Base-by-base conservation (phyloP, 2,888 invertebrate genomes). In the Glyphotaelius pellucidus region DNA sequence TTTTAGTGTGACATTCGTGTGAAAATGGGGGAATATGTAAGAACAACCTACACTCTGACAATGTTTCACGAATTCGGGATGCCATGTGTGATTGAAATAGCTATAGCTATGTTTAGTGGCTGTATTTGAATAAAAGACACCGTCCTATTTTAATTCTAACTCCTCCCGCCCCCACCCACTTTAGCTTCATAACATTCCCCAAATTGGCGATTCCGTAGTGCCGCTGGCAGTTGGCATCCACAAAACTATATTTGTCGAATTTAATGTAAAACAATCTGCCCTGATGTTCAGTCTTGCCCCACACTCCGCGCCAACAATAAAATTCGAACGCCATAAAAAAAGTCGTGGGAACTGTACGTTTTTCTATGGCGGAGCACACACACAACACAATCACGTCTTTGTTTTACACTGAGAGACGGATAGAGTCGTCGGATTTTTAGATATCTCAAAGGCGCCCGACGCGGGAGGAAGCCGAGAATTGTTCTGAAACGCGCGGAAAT, bases 261-360 rank as follows among this genome's bases (percentile, higher is more conserved):
- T 52, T 52, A 52, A n/a, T n/a, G 67, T 83, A 32, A 83, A 31
- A 83, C 32, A 83, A 83, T 3, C 31, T 35, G 81, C 32, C 81
- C 81, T 14, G 81, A 25, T 14, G 81, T 83, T 83, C 32, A 35
- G 32, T 12, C 31, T 19, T 83, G 81, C 81, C 81, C 31, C 81
- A 19, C 81, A 5, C 15, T 35, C 81, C 81, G 31, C 81, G 81
- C 81, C 32, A 12, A 83, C 81, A 83, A 83, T 83, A 83, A 83
- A 83, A 11, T 15, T 83, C 81, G 32, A 30, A 83, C 81, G 31
- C 81, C 81, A 83, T 83, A 83, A 83, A 83, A 83, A 83, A 32
- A 83, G 2, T 25, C 81, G 81, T 83, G 81, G 81, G 81, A 83
- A 83, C 32, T 19, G 81, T 35, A 15, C 32, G 15, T 31, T 83